Evolutionary conservation across 2,888 invertebrate genomes (phyloP), one percentile per base, ranked within the genome.

Genomic region (Drosophila pseudotalamancana): DNA sequence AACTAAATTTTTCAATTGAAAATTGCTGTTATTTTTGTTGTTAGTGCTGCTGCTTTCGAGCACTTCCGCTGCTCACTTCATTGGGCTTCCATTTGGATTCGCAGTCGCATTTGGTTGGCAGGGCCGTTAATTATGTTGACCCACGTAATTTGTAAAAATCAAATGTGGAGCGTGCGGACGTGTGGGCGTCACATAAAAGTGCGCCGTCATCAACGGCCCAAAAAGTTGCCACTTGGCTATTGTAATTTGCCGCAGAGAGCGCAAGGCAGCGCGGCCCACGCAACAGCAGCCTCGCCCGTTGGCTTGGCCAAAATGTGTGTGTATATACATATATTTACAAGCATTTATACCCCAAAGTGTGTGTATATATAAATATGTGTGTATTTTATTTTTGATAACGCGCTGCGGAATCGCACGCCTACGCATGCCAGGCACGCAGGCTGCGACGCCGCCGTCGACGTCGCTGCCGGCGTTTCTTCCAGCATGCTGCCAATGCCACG

Each of bases 361-460:
- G 32, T 29, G 1, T 49, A 14, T 6, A 5, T 14, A 16, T 18
- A 31, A 31, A 40, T 48, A 45, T 67, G 59, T 76, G 59, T 54
- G 60, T 53, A 64, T 71, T 87, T 69, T 81, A 75, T 81, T 84
- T 87, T 66, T 82, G 82, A 82, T 82, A 82, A 69, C 78, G 78
- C 69, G 56, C 68, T 63, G 60, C 73, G 84, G 84, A 79, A 82
- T 75, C 72, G 82, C 67, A 72, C 82, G 67, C 82, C 82, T 75
- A 87, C 88, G 72, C 70, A 50, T 21, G 16, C 49, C 42, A 37
- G 35, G 42, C 69, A 53, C 62, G 40, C 68, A 61, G 43, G 63
- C 68, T 55, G 66, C 67, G 21, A 29, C 77, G 34, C 23, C 31
- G 35, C 42, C 51, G 27, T 37, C 46, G 42, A 18, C 48, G 53